Evolutionary conservation across 2,113 vertebrate species (phyloP).

Genomic region (Muntiacus reevesi): DNA sequence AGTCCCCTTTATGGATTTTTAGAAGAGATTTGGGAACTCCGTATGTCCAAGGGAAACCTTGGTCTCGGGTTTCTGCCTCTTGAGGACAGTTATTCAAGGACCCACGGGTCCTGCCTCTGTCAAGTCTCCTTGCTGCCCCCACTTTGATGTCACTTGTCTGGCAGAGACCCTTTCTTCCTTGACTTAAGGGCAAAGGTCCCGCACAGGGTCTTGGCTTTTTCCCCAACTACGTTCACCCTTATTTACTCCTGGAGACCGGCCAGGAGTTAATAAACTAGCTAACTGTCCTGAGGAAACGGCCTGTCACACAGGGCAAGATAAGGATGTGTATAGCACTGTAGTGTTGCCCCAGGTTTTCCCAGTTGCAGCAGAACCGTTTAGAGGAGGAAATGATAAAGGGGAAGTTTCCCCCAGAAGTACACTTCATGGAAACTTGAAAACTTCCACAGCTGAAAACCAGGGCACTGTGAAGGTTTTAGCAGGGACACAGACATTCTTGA

Average conservation of each 20-base stretch:
- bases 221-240: not conserved
- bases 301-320: not conserved
- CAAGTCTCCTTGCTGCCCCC: not conserved
- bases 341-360: not conserved
- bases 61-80: not conserved
- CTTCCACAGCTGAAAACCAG: not conserved
- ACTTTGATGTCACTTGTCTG: not conserved
- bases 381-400: conserved; percentile 6
- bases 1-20: not conserved
- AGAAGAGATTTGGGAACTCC: not conserved
- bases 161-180: not conserved
- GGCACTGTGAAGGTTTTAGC: not conserved
- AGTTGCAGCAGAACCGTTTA: not conserved
- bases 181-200: not conserved
- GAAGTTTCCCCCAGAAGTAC: not conserved
- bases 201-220: not conserved
- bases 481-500: not conserved
- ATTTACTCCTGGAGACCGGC: not conserved
- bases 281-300: not conserved
- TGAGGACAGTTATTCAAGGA: not conserved
- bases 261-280: conserved; percentile 32
- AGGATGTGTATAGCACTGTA: not conserved
- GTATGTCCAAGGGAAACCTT: not conserved
- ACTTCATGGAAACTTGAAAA: not conserved
- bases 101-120: not conserved